Evolutionary conservation across 2,113 vertebrate species (phyloP).

Genomic region (Apodemus speciosus): DNA sequence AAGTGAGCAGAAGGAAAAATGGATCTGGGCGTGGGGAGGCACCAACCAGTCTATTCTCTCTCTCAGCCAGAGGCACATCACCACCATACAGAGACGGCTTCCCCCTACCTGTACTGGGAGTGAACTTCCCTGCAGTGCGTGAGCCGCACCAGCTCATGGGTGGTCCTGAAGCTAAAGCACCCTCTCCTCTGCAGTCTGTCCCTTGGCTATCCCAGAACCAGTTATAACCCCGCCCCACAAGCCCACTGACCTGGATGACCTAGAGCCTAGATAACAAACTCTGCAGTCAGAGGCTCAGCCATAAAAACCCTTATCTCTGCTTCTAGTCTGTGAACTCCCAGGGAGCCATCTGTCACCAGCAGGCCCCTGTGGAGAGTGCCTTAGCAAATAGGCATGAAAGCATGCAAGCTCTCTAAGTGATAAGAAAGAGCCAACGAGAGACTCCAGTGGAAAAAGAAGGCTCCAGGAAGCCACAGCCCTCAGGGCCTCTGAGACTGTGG

Average conservation of each 20-base stretch:
- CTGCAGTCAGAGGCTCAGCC: accelerated
- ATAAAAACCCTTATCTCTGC: neutral
- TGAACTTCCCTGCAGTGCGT: neutral
- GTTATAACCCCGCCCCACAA: neutral
- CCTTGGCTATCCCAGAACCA: neutral
- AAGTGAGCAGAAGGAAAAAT: too few relatives aligned
- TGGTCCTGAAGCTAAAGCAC: neutral
- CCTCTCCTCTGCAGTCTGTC: neutral
- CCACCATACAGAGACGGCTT: neutral
- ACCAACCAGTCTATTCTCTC: neutral
- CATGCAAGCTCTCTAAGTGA: too few relatives aligned
- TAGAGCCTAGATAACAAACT: accelerated
- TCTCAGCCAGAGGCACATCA: neutral
- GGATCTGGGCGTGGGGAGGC: accelerated
- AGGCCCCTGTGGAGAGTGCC: neutral
- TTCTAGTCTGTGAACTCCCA: accelerated
- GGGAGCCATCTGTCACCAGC: neutral
- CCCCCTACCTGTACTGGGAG: accelerated
- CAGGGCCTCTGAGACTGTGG: neutral
- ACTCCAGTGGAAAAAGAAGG: neutral
- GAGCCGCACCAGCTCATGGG: too few relatives aligned
- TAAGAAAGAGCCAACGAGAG: neutral
- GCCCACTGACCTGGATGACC: neutral
- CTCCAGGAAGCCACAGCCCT: neutral
- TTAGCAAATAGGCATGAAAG: neutral